Evolutionary conservation across 64 coral and sea anemone species (phyloP).

Genomic region (Montipora foliosa): DNA sequence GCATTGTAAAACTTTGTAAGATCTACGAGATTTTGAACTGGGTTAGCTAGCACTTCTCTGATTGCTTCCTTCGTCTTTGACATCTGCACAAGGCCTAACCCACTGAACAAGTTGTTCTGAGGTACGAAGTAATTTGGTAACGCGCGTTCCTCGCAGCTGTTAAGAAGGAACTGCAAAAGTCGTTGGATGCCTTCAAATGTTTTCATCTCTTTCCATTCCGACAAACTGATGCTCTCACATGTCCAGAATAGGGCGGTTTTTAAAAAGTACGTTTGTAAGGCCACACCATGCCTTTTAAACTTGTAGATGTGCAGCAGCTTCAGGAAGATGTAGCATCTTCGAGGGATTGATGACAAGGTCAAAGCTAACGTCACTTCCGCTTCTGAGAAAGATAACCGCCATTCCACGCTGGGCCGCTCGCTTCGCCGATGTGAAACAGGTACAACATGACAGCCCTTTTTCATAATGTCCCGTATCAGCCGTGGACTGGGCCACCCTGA

Average conservation of each 20-base stretch:
- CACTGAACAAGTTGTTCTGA: constrained; percentile 25
- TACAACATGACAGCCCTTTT: constrained; percentile 11
- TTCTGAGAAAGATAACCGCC: constrained; percentile 19
- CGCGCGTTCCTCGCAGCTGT: constrained; percentile 6
- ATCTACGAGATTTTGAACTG: constrained; percentile 22
- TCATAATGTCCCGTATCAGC: constrained; percentile 23
- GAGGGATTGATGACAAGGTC: neutral
- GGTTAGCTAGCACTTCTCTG: constrained; percentile 24
- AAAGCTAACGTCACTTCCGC: neutral
- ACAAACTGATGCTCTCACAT: constrained; percentile 32
- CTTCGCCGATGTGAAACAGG: constrained; percentile 18
- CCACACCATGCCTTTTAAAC: constrained; percentile 7
- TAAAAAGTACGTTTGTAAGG: constrained; percentile 8
- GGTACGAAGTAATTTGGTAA: constrained; percentile 34
- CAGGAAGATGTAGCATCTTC: neutral
- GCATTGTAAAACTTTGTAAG: constrained; percentile 32
- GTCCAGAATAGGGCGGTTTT: constrained; percentile 25
- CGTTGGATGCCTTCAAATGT: constrained; percentile 24
- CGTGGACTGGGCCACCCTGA: constrained; percentile 14
- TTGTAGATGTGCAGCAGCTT: constrained; percentile 23
- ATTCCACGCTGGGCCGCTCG: neutral
- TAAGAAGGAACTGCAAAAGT: constrained; percentile 21
- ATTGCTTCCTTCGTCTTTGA: constrained; percentile 29
- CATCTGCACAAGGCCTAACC: constrained; percentile 26
- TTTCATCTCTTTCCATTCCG: constrained; percentile 27